These are phyloP conservation scores for Cephalophus harveyi DNA, from an alignment of 2,113 vertebrate species.

Conservation along the genomic window DNA sequence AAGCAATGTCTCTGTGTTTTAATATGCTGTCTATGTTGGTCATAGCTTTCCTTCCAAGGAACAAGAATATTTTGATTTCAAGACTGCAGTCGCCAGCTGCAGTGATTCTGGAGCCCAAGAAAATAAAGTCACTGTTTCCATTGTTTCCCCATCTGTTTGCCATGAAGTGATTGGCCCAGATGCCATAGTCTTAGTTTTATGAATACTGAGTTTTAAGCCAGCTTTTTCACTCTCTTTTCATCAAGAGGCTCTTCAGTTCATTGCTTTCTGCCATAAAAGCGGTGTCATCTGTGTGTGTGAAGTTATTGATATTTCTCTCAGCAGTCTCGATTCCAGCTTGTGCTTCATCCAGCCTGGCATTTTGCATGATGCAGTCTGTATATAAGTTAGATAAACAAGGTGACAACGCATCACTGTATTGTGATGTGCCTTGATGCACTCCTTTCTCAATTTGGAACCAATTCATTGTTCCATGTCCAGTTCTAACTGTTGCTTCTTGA, in stretches of 20 bases:
- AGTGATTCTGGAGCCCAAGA: neutral
- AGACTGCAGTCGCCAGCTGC: neutral
- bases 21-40: neutral
- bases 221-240: neutral
- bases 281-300: neutral
- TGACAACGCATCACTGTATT: neutral
- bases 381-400: neutral
- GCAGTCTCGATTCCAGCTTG: neutral
- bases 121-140: neutral
- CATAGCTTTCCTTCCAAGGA: neutral
- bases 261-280: neutral
- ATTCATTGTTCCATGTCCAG: neutral
- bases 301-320: neutral
- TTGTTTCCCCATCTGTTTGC: neutral
- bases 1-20: neutral
- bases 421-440: neutral
- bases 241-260: neutral
- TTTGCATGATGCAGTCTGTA: neutral
- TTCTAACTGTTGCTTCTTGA: neutral
- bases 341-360: neutral
- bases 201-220: neutral
- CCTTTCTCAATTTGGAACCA: neutral
- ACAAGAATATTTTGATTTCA: neutral
- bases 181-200: neutral
- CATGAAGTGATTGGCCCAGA: neutral